Evolutionary conservation across 2,888 invertebrate genomes (phyloP).

Genomic region (Germaria angustata): DNA sequence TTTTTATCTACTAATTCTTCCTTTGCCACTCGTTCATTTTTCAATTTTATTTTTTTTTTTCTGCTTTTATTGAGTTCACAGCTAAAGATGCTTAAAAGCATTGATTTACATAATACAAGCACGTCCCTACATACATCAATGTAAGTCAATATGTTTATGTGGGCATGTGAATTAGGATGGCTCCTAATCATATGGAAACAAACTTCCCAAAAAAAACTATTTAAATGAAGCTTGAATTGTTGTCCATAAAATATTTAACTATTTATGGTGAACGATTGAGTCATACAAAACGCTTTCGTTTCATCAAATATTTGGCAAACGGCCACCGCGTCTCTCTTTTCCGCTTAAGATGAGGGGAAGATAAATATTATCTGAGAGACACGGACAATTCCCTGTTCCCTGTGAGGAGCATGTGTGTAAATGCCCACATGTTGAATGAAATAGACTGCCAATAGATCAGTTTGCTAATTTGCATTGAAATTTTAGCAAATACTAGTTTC

Average conservation of each 20-base stretch:
- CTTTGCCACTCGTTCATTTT: background rate
- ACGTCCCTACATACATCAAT: background rate
- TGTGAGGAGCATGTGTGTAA: background rate
- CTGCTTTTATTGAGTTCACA: background rate
- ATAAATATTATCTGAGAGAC: background rate
- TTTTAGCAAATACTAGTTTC: background rate
- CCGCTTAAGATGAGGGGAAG: background rate
- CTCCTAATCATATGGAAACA: background rate
- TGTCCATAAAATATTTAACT: too few species aligned
- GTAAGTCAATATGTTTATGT: background rate
- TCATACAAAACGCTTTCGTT: too few species aligned
- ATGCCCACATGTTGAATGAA: background rate
- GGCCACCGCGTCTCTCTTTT: too few species aligned
- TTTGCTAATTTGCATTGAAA: background rate
- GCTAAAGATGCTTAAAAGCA: constrained; percentile 42
- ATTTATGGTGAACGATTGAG: too few species aligned
- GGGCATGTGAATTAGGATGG: background rate
- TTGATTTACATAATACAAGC: constrained; percentile 30
- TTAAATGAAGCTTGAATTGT: too few species aligned
- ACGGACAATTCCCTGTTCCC: too few species aligned
- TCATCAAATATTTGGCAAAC: too few species aligned
- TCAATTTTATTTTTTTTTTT: background rate
- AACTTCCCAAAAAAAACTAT: background rate
- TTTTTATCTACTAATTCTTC: background rate
- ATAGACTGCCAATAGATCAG: background rate